phyloP scores from a whole-genome alignment of 2,888 invertebrate genomes.

The Limnephilus lunatus region DNA sequence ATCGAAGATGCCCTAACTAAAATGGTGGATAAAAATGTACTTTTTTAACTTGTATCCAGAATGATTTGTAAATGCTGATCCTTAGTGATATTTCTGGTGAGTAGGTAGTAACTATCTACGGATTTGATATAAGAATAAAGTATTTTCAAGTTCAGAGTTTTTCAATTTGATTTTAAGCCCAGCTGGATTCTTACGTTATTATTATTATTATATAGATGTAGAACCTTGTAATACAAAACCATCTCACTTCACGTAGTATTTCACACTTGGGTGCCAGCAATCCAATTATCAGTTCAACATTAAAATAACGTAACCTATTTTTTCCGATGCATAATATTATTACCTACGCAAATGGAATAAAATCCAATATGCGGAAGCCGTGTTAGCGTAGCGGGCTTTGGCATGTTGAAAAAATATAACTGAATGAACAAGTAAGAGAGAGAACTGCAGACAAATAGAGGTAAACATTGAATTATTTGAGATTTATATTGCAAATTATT shows the following conservation, averaged over 20 bases:
- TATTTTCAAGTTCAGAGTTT: too few relatives aligned
- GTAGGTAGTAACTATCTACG: background rate
- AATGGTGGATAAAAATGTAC: background rate
- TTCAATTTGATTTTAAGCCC: too few relatives aligned
- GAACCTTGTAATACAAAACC: background rate
- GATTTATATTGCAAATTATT: background rate
- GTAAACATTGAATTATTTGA: too few relatives aligned
- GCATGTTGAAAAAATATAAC: background rate
- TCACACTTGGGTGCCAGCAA: background rate
- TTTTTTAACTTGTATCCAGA: background rate
- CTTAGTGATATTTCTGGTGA: background rate
- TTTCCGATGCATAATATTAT: background rate
- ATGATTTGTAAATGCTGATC: background rate
- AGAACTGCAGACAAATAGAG: too few relatives aligned
- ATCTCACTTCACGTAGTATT: background rate
- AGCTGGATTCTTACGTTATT: too few relatives aligned
- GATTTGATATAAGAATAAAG: too few relatives aligned
- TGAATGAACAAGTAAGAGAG: background rate
- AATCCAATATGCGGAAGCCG: background rate
- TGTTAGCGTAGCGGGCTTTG: background rate
- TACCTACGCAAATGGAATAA: background rate
- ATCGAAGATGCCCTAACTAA: background rate
- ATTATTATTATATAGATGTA: background rate
- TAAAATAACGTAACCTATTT: background rate
- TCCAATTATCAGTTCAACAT: background rate